phyloP scores from a whole-genome alignment of 2,113 vertebrate species.

The Gobio gobio region DNA sequence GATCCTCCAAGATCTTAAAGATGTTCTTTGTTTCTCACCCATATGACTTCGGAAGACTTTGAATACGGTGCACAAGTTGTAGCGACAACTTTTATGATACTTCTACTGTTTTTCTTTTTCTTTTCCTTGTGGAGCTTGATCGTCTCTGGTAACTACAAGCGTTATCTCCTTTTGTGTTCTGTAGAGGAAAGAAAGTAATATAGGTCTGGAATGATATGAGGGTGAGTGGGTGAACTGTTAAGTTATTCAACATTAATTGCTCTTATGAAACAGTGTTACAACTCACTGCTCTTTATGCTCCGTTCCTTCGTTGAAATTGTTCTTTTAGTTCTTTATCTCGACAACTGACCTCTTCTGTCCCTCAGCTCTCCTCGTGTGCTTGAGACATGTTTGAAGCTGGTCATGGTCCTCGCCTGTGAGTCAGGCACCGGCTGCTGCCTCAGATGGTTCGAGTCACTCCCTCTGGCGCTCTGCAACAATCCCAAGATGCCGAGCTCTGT shows the following conservation, averaged over 20 bases:
- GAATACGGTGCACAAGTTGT: too few relatives aligned
- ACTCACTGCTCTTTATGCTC: background rate
- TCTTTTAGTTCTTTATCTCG: background rate
- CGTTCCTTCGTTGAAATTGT: background rate
- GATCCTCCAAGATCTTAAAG: too few relatives aligned
- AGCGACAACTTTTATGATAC: too few relatives aligned
- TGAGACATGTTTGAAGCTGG: slow-evolving; percentile 22
- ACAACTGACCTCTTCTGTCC: background rate
- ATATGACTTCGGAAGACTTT: too few relatives aligned
- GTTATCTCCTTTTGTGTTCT: background rate
- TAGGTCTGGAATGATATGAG: background rate
- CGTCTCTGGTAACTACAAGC: background rate
- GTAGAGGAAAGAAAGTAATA: background rate
- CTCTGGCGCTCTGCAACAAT: background rate
- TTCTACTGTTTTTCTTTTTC: too few relatives aligned
- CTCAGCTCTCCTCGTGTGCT: background rate
- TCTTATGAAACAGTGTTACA: background rate
- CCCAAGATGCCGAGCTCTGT: slow-evolving; percentile 27
- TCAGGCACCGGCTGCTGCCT: slow-evolving; percentile 33
- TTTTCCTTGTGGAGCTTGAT: too few relatives aligned
- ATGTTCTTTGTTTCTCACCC: too few relatives aligned
- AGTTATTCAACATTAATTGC: background rate
- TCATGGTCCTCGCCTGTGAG: slow-evolving; percentile 8
- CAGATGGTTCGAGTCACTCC: slow-evolving; percentile 30
- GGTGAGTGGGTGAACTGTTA: background rate